Evolutionary conservation across 1,140 invertebrate genomes (phyloP).

Genomic region (Phthorimaea operculella): DNA sequence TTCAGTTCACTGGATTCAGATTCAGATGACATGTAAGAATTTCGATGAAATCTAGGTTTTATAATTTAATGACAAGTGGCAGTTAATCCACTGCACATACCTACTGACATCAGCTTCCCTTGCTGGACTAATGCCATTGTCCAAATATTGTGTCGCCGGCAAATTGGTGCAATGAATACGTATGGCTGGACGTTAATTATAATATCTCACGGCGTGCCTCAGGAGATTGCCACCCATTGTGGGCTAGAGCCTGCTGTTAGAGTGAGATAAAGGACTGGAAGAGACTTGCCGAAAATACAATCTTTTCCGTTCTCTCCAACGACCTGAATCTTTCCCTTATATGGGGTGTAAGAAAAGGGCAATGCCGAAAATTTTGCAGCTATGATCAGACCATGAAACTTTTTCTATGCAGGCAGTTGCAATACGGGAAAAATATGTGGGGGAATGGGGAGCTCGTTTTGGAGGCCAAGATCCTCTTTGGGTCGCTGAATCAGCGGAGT

Average conservation of each 20-base stretch:
- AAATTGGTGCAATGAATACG: constrained; percentile 4
- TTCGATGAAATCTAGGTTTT: too few relatives aligned
- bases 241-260: not conserved
- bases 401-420: too few relatives aligned
- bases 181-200: constrained; percentile 3
- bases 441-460: too few relatives aligned
- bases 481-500: too few relatives aligned
- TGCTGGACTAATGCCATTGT: not conserved
- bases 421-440: too few relatives aligned
- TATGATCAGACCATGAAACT: too few relatives aligned
- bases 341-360: not conserved
- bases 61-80: too few relatives aligned
- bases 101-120: not conserved
- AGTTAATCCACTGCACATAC: too few relatives aligned
- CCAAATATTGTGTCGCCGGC: constrained; percentile 3
- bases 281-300: not conserved
- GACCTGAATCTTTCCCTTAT: not conserved
- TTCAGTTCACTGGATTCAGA: too few relatives aligned
- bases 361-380: too few relatives aligned
- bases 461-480: too few relatives aligned
- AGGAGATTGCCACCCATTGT: not conserved
- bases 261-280: not conserved
- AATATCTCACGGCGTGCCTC: not conserved
- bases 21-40: too few relatives aligned
- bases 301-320: not conserved